A percentile compares a stretch with the other conserved stretches of the same genome.
phyloP scores from a whole-genome alignment of 1,140 invertebrate genomes.

The Dendrolimus kikuchii region DNA sequence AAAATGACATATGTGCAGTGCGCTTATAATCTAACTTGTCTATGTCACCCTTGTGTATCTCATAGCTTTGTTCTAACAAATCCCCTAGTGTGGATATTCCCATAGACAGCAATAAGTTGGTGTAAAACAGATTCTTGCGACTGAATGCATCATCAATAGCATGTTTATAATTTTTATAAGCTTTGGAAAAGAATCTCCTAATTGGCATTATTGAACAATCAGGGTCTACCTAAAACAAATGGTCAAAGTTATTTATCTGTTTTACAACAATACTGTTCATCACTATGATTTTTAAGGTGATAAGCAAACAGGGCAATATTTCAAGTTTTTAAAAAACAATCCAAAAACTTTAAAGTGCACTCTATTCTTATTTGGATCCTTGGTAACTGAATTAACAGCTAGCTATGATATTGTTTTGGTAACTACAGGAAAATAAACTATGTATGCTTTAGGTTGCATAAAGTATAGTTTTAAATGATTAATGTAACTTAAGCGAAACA shows the following conservation, averaged over 20 bases:
- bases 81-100: constrained; percentile 84
- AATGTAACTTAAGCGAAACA: too few relatives aligned
- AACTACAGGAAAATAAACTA: too few relatives aligned
- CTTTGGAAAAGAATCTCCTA: constrained; percentile 30
- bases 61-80: constrained; percentile 86
- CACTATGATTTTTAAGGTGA: too few relatives aligned
- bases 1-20: constrained; percentile 83
- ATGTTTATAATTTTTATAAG: constrained; percentile 22
- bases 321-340: not conserved
- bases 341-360: too few relatives aligned
- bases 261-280: constrained; percentile 12
- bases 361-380: too few relatives aligned
- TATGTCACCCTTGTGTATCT: constrained; percentile 76
- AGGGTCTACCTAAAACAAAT: constrained; percentile 26
- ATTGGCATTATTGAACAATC: constrained; percentile 20
- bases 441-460: too few relatives aligned
- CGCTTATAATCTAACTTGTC: constrained; percentile 76
- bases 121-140: constrained; percentile 82
- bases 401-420: too few relatives aligned
- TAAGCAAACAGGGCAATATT: too few relatives aligned
- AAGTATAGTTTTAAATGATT: too few relatives aligned
- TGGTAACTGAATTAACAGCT: too few relatives aligned
- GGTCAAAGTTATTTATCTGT: constrained; percentile 12
- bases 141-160: constrained; percentile 69
- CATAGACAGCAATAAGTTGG: constrained; percentile 86